These are phyloP conservation scores for Ochropleura leucogaster DNA, from an alignment of 2,888 invertebrate genomes.

Conservation along the genomic window DNA sequence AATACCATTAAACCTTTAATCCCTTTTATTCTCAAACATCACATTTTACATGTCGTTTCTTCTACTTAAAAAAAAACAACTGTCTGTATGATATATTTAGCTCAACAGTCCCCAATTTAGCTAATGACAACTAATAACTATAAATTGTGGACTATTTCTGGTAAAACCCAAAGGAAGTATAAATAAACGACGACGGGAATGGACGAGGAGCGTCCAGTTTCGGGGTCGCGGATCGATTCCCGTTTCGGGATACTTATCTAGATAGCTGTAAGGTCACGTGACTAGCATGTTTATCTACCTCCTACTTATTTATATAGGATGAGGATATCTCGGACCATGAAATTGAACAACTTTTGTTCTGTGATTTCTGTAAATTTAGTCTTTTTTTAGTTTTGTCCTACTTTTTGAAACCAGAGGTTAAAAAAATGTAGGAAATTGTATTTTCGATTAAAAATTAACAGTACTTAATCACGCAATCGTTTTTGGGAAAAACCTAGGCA, in stretches of 20 bases:
- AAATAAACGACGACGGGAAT: constrained; percentile 36
- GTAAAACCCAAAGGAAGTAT: constrained; percentile 26
- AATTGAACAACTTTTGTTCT: too few relatives aligned
- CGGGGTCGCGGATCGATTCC: constrained; percentile 29
- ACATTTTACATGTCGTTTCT: constrained; percentile 24
- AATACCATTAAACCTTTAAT: constrained; percentile 24
- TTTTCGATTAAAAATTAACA: too few relatives aligned
- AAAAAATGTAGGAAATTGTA: too few relatives aligned
- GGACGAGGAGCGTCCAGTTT: constrained; percentile 17
- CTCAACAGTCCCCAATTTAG: constrained; percentile 28
- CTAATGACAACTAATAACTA: constrained; percentile 45
- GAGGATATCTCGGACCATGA: too few relatives aligned
- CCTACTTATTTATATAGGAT: background rate
- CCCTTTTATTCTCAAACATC: constrained; percentile 41
- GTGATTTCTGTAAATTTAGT: too few relatives aligned
- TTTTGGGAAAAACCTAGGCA: background rate
- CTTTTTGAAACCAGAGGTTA: too few relatives aligned
- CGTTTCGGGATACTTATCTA: background rate
- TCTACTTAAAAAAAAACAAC: constrained; percentile 18
- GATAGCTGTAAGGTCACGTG: constrained; percentile 4
- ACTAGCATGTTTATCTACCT: background rate
- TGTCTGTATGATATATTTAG: constrained; percentile 41
- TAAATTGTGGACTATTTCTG: constrained; percentile 56
- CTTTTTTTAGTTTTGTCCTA: too few relatives aligned
- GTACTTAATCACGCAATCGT: too few relatives aligned